Percentiles rank a stretch among this genome's conserved stretches.
Evolutionary conservation across 2,888 invertebrate species (phyloP).

Genomic region (Harpalus rubripes): DNA sequence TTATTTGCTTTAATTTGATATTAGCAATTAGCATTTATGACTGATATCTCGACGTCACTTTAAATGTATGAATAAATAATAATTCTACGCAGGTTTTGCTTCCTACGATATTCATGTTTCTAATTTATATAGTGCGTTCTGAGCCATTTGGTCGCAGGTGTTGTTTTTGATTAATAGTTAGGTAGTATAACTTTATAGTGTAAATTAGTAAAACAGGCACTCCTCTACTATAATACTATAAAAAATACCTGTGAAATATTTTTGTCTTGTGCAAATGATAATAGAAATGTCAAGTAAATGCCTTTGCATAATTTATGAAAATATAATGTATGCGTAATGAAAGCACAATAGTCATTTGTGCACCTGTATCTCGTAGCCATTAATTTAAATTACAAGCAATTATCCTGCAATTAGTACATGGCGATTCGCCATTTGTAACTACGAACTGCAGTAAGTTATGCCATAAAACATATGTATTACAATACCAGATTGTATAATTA

Average conservation of each 20-base stretch:
- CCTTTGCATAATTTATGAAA: background rate
- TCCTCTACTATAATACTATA: background rate
- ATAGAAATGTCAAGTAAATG: background rate
- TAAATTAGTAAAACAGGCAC: no score
- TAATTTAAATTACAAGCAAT: conserved; percentile 46
- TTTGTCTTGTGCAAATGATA: background rate
- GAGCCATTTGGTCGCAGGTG: no score
- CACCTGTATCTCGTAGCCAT: conserved; percentile 35
- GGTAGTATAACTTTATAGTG: no score
- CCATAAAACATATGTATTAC: conserved; percentile 37
- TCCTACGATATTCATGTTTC: no score
- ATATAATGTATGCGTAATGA: background rate
- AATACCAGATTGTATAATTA: conserved; percentile 34
- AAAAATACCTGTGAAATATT: background rate
- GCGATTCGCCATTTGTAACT: conserved; percentile 35
- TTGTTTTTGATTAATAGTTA: no score
- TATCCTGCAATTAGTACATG: conserved; percentile 42
- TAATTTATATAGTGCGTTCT: no score
- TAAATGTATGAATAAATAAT: no score
- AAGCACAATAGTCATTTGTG: background rate
- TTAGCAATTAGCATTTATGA: no score
- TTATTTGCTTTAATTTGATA: no score
- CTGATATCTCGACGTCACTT: no score
- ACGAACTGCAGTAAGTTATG: conserved; percentile 19
- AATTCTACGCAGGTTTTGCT: no score